A percentile compares a stretch with the other conserved stretches of the same genome.
These are phyloP conservation scores for rat (Rattus norvegicus) DNA, from an alignment of 2,113 vertebrate species.

Conservation along the genomic window DNA sequence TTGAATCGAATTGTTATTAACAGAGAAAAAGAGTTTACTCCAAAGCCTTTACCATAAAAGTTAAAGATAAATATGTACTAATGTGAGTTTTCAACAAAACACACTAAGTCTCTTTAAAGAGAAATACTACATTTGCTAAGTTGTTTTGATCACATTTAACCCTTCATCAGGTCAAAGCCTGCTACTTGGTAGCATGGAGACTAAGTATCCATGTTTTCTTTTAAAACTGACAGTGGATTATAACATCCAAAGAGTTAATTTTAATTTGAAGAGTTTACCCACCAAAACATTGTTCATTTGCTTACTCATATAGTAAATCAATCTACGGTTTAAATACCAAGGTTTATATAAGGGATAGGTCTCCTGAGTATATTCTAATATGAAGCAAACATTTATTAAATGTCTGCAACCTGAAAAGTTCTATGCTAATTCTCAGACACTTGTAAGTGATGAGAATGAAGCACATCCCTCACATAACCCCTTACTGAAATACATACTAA, in stretches of 20 bases:
- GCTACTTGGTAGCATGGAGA: not conserved
- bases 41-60: not conserved
- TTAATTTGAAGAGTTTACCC: not conserved
- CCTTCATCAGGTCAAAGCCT: not conserved
- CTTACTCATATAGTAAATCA: not conserved
- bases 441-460: not conserved
- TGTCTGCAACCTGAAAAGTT: not conserved
- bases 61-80: not conserved
- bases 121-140: not conserved
- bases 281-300: not conserved
- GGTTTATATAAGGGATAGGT: not conserved
- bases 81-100: not conserved
- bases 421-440: not conserved
- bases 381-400: not conserved
- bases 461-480: not conserved
- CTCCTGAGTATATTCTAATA: constrained; percentile 2
- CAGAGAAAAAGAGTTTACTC: not conserved
- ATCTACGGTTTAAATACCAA: not conserved
- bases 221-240: not conserved
- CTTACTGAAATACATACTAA: not conserved
- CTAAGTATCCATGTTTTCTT: not conserved
- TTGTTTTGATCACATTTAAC: not conserved
- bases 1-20: too few species aligned
- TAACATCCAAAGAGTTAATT: not conserved
- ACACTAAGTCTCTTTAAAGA: not conserved